A percentile compares a stretch with the other conserved stretches of the same genome.
These are phyloP conservation scores for Heliconius eleuchia DNA, from an alignment of 1,140 invertebrate species.

Conservation along the genomic window DNA sequence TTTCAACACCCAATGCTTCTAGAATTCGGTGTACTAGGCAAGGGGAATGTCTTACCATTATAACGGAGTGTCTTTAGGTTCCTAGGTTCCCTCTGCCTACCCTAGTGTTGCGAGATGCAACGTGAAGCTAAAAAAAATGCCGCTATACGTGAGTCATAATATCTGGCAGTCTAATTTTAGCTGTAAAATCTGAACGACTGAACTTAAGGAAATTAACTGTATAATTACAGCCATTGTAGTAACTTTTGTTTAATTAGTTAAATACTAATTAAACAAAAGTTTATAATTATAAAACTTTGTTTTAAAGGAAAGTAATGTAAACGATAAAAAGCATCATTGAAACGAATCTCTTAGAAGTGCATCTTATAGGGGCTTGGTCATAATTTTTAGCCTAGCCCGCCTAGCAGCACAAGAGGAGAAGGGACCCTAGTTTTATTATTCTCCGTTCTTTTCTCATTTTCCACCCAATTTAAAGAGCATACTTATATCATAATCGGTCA, in stretches of 20 bases:
- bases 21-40: not conserved
- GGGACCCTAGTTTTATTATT: no score
- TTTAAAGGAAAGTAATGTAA: not conserved
- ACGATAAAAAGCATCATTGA: not conserved
- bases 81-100: not conserved
- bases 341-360: not conserved
- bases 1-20: not conserved
- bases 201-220: no score
- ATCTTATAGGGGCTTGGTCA: not conserved
- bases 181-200: no score
- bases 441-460: no score
- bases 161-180: no score
- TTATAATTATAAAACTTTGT: not conserved
- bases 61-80: not conserved
- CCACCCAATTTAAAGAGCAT: no score
- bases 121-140: not conserved
- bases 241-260: not conserved
- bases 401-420: no score
- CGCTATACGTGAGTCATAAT: no score
- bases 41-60: not conserved
- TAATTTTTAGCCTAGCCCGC: not conserved
- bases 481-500: no score
- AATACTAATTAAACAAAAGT: not conserved
- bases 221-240: not conserved
- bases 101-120: not conserved